Conservation (phyloP, 2,113 vertebrate species). For the Menura novaehollandiae region DNA sequence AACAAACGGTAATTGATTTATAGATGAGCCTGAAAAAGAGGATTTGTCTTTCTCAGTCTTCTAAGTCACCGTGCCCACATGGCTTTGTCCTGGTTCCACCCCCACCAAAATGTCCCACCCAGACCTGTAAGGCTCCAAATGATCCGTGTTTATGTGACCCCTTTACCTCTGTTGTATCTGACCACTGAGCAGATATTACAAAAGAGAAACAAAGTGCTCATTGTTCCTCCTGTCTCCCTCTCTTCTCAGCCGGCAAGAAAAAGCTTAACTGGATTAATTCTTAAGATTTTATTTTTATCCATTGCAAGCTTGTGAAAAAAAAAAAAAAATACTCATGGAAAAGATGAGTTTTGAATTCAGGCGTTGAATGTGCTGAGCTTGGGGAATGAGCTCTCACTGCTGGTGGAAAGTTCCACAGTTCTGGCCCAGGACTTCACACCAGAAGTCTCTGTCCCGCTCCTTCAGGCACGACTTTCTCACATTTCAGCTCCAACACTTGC, state of each 20-base stretch:
- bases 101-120: neutral
- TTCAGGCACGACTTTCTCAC: neutral
- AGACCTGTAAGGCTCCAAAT: neutral
- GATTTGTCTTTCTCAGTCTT: neutral
- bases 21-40: neutral
- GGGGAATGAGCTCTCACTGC: conserved; percentile 8
- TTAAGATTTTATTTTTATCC: conserved; percentile 44
- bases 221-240: conserved; percentile 4
- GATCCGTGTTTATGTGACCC: neutral
- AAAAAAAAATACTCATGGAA: neutral
- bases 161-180: neutral
- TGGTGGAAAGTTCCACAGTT: conserved; percentile 55
- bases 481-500: neutral
- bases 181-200: conserved; percentile 15
- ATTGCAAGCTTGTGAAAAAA: neutral
- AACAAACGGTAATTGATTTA: conserved; percentile 46
- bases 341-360: conserved; percentile 54
- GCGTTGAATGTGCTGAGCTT: conserved; percentile 42
- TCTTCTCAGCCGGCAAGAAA: neutral
- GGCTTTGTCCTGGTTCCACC: neutral
- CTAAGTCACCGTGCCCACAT: neutral
- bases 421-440: conserved; percentile 1
- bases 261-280: neutral
- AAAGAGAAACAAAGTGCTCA: neutral
- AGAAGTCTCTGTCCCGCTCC: neutral